Conservation (phyloP, 2,888 invertebrate genomes). For the Clitarchus hookeri region DNA sequence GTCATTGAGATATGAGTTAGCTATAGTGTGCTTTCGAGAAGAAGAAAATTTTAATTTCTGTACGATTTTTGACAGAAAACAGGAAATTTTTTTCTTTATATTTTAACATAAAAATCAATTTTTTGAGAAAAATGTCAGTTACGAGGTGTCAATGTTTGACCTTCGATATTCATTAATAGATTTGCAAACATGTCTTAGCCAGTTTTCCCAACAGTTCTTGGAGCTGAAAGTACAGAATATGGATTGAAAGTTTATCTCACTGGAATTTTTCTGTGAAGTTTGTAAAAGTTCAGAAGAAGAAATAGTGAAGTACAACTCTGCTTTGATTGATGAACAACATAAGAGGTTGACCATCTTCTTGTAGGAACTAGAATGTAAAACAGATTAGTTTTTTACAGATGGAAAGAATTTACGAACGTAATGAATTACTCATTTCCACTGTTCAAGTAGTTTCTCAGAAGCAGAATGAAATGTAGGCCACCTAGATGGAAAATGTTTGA, state of each 20-base stretch:
- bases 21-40: too few species aligned
- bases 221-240: too few species aligned
- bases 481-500: background rate
- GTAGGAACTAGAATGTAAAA: slow-evolving; percentile 16
- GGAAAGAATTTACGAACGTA: background rate
- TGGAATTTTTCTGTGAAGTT: background rate
- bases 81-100: too few species aligned
- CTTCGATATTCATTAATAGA: too few species aligned
- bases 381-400: background rate
- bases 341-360: background rate
- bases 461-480: slow-evolving; percentile 20
- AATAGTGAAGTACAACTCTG: background rate
- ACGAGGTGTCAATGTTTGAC: too few species aligned
- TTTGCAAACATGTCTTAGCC: too few species aligned
- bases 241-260: background rate
- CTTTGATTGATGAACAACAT: background rate
- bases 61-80: too few species aligned
- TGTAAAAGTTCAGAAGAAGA: background rate
- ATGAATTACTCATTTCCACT: background rate
- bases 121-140: too few species aligned
- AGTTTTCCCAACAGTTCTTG: too few species aligned
- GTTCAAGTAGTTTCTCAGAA: slow-evolving; percentile 23
- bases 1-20: too few species aligned
- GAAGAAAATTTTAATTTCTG: too few species aligned
- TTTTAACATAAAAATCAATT: too few species aligned